Base-by-base conservation (phyloP, 2,113 vertebrate species). In the Apodemus sylvaticus region DNA sequence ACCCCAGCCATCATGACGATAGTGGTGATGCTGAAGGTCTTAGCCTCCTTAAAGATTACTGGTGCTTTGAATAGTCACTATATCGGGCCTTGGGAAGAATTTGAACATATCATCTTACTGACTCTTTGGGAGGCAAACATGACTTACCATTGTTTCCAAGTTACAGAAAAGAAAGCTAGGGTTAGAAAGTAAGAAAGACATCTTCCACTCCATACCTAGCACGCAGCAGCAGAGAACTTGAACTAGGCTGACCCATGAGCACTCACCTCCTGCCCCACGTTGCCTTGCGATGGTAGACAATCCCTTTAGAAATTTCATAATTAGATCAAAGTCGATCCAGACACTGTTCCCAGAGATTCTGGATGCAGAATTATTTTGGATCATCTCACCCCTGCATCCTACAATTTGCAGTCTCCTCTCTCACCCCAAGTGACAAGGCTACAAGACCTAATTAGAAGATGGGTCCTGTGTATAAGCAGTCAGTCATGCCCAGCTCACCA, bases 371-470 rank as follows among this genome's bases (percentile, higher is more conserved):
- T 26, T 66, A 29, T 36, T 31, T 34, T 36, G 2, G 1, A 29
- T 39, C 83, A 93, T 81, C 95, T 64, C 77, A 39, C 48, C 92
- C 79, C 81, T 93, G 96, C 29, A 10, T 79, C 87, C 83, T 62
- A 9, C 60, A 96, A 91, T 94, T 58, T 94, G 70, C 45, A 88
- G 94, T 94, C 90, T 91, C 83, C 94, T 85, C 1, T 91, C 81
- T 94, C 95, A 87, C 88, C 78, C 81, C 79, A 89, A 60, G 94
- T 71, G 81, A 97, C 89, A 97, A 98, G 96, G 97, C 97, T 96
- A 42, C 82, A 85, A 96, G 97, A 98, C 97, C 98, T 97, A 97
- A 98, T 98, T 98, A 98, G 96, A 82, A 97, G 95, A 97, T 97
- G 96, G 96, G 73, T 91, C 62, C 91, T 22, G 87, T 94, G 68